Evolutionary conservation across 23 tunicate genomes (phyloP), one percentile per base, ranked within the genome.

Genomic region (Trididemnum miniatum): DNA sequence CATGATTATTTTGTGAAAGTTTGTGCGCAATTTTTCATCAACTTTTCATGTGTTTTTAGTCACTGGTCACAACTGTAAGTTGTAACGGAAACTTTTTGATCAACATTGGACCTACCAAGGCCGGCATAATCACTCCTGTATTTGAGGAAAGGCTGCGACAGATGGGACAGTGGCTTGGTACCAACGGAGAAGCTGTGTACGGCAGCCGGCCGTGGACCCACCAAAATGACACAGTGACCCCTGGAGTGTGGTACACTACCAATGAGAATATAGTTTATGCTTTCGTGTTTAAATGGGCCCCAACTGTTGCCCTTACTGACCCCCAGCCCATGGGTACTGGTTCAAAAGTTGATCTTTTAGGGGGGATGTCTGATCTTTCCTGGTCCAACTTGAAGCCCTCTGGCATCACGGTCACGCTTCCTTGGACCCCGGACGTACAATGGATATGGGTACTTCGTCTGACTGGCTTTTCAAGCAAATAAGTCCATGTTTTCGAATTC

Each of bases 71-170:
- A 0, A 89, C 95, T 30, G 59, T 89, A 31, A 89, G 95, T 36
- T 89, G 95, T 51, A 81, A 81, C 44, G 95, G 95, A 31, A 89
- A 89, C 51, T 83, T 83, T 72, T 82, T 89, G 1, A 79, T 89
- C 65, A 89, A 89, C 62, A 65, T 89, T 60, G 95, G 95, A 5
- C 95, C 95, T 24, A 79, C 95, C 20, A 89, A 89, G 60, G 88
- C 72, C 32, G 95, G 95, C 29, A 89, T 83, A 22, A 89, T 89
- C 28, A 20, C 66, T 0, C 85, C 88, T 9, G 71, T 89, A 4
- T 89, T 69, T 71, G 84, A 89, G 63, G 95, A 89, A 60, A 76
- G 95, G 0, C 50, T 89, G 76, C 80, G 77, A 0, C 95, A 89
- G 40, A 78, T 84, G 88, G 95, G 95, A 35, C 50, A 79, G 52